These are phyloP conservation scores for Girardinus metallicus DNA, from an alignment of 2,797 vertebrate genomes.

Conservation along the genomic window DNA sequence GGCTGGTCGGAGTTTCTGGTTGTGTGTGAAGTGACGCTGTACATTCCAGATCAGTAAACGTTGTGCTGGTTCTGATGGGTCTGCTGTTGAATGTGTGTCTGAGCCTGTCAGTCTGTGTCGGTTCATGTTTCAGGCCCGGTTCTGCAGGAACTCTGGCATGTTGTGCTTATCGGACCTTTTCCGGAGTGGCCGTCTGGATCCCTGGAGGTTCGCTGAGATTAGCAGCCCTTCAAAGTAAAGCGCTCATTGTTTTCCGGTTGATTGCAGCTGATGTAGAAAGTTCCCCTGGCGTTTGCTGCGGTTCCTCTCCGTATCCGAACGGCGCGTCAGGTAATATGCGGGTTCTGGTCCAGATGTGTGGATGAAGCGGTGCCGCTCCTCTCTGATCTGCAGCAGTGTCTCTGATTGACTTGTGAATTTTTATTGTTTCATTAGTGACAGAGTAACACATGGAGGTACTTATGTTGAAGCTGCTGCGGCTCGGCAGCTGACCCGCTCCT, in stretches of 20 bases:
- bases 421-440: slow-evolving; percentile 67
- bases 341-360: neutral
- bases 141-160: neutral
- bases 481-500: slow-evolving; percentile 7
- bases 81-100: neutral
- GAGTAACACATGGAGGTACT: slow-evolving; percentile 61
- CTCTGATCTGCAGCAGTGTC: slow-evolving; percentile 27
- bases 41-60: neutral
- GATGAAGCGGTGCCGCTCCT: neutral
- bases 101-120: neutral
- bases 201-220: neutral
- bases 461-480: slow-evolving; percentile 27
- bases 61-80: neutral
- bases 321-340: neutral
- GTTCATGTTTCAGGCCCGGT: neutral
- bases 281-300: neutral
- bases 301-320: neutral
- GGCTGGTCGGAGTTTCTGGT: neutral
- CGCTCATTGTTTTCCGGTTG: neutral
- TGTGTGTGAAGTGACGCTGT: neutral
- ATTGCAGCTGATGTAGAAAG: neutral
- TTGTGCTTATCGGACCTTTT: neutral
- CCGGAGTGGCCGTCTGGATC: neutral
- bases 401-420: slow-evolving; percentile 64
- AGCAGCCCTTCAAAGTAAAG: neutral